Percentiles rank a stretch among this genome's conserved stretches.
Conservation (phyloP, 2,113 vertebrate genomes). For the Rhombomys opimus region DNA sequence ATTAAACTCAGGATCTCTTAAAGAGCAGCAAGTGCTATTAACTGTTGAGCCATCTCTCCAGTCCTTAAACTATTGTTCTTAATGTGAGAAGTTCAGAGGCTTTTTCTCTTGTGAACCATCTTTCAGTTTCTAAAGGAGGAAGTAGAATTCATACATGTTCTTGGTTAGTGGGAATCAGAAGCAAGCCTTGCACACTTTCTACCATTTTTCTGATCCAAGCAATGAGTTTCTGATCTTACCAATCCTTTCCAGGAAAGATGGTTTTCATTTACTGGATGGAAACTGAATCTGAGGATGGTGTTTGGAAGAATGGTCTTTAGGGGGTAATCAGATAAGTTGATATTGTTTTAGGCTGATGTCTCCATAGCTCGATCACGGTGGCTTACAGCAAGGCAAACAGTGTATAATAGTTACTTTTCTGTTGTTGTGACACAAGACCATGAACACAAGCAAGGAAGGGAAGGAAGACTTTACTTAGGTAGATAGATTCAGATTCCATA, state of each 20-base stretch:
- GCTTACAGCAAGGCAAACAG: neutral
- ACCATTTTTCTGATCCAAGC: neutral
- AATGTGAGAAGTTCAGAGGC: neutral
- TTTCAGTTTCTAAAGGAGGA: neutral
- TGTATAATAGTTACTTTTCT: neutral
- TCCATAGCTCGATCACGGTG: neutral
- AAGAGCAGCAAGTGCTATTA: neutral
- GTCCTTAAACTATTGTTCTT: neutral
- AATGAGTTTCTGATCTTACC: neutral
- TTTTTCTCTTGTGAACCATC: neutral
- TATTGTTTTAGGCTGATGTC: neutral
- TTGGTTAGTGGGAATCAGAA: neutral
- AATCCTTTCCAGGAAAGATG: neutral
- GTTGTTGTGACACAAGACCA: neutral
- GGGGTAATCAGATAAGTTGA: neutral
- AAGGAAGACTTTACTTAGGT: neutral
- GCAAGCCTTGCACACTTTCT: neutral
- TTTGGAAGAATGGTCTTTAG: neutral
- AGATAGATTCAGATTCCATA: neutral
- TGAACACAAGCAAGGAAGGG: neutral
- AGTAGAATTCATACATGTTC: neutral
- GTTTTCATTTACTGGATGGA: neutral
- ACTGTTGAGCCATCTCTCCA: neutral
- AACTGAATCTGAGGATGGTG: neutral
- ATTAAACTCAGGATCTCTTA: neutral